Conservation (phyloP, 2,888 invertebrate species). For the Eledona agricola region DNA sequence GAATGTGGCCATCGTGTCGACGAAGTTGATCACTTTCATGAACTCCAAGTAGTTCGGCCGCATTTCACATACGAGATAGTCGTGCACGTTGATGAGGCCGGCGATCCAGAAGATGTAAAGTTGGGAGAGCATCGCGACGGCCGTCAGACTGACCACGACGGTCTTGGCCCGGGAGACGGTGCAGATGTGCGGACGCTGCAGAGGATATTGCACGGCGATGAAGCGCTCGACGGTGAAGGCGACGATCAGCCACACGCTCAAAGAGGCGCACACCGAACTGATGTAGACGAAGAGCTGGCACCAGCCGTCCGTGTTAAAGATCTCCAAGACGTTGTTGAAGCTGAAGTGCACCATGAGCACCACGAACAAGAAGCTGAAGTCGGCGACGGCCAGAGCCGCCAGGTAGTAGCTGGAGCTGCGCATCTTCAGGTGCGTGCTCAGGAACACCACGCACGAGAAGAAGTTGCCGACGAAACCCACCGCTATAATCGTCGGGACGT, state of each 20-base stretch:
- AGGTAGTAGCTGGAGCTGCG: conserved; percentile 72
- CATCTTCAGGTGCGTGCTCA: conserved; percentile 68
- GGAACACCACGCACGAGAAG: conserved; percentile 68
- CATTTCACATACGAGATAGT: conserved; percentile 63
- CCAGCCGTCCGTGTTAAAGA: conserved; percentile 67
- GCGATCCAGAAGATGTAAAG: conserved; percentile 58
- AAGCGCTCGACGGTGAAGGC: conserved; percentile 76
- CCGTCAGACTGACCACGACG: conserved; percentile 63
- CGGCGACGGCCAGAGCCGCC: conserved; percentile 69
- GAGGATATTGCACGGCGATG: conserved; percentile 72
- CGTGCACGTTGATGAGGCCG: conserved; percentile 48
- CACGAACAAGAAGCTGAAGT: conserved; percentile 68
- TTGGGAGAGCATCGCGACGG: conserved; percentile 61
- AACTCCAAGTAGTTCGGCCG: conserved; percentile 63
- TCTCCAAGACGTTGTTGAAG: conserved; percentile 62
- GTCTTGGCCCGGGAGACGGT: conserved; percentile 69
- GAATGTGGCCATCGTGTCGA: conserved; percentile 71
- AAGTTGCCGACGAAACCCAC: conserved; percentile 70
- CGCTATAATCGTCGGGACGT: conserved; percentile 68
- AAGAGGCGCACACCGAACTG: conserved; percentile 65
- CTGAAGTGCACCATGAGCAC: conserved; percentile 67
- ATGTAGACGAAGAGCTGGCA: conserved; percentile 62
- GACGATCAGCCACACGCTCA: conserved; percentile 75
- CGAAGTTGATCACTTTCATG: conserved; percentile 67
- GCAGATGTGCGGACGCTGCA: conserved; percentile 69